Conservation (phyloP, 2,888 invertebrate genomes). For the Cenopis cana region DNA sequence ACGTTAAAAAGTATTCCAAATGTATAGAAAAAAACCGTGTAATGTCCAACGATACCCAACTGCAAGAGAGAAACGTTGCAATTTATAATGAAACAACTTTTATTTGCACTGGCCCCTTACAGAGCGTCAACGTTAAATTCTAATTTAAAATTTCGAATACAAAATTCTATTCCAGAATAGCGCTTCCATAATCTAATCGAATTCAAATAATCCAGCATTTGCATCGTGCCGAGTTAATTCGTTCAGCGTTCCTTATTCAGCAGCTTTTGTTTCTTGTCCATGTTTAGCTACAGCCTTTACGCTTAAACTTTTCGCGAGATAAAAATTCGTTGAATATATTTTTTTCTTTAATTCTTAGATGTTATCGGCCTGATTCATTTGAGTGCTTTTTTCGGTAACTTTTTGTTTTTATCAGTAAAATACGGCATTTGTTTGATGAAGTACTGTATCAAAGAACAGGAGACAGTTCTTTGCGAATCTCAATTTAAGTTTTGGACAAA, state of each 20-base stretch:
- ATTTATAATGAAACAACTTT: conserved; percentile 5
- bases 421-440: conserved; percentile 55
- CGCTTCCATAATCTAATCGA: conserved; percentile 31
- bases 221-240: conserved; percentile 39
- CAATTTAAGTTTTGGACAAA: conserved; percentile 20
- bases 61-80: not conserved
- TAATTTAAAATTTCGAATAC: conserved; percentile 29
- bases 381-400: conserved; percentile 64
- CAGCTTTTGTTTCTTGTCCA: conserved; percentile 40
- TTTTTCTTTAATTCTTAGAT: conserved; percentile 63
- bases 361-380: conserved; percentile 76
- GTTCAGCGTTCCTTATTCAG: conserved; percentile 24
- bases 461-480: conserved; percentile 28
- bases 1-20: not conserved
- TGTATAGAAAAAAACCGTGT: not conserved
- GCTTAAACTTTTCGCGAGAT: conserved; percentile 63
- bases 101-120: conserved; percentile 2
- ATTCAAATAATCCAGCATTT: conserved; percentile 36
- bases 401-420: conserved; percentile 61
- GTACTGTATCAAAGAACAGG: conserved; percentile 44
- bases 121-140: not conserved
- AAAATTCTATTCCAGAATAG: conserved; percentile 26
- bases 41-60: not conserved
- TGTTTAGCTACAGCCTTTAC: conserved; percentile 57
- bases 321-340: conserved; percentile 50